Evolutionary conservation across 2,797 vertebrate genomes (phyloP).

Genomic region (Prionace glauca): DNA sequence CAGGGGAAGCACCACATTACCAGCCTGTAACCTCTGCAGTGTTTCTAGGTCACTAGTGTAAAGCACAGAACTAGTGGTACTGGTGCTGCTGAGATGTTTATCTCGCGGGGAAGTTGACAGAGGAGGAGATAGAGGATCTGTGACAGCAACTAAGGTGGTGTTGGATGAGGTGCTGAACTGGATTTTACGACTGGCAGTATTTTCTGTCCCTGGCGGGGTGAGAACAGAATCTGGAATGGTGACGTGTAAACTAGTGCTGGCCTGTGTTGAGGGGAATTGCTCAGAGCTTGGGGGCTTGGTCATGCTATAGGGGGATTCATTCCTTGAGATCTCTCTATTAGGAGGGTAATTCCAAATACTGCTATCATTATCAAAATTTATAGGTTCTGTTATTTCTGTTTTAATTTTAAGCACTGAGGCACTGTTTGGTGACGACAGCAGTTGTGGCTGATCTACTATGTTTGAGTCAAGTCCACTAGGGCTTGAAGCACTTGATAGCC

Average conservation of each 20-base stretch:
- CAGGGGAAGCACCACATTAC: conserved; percentile 88
- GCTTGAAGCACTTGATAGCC: conserved; percentile 74
- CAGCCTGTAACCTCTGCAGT: conserved; percentile 87
- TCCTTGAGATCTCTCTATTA: conserved; percentile 94
- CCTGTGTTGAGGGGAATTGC: conserved; percentile 82
- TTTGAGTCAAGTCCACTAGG: conserved; percentile 70
- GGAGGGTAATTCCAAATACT: conserved; percentile 99
- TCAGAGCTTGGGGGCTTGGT: conserved; percentile 77
- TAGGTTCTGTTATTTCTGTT: conserved; percentile 94
- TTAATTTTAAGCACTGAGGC: conserved; percentile 95
- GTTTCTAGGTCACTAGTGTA: conserved; percentile 93
- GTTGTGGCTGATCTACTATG: conserved; percentile 74
- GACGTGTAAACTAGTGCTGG: conserved; percentile 73
- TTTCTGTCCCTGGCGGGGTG: conserved; percentile 85
- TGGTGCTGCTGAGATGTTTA: conserved; percentile 81
- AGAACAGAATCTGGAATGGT: conserved; percentile 94
- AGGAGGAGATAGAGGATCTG: conserved; percentile 89
- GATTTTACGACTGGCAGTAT: conserved; percentile 73
- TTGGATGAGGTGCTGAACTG: conserved; percentile 70
- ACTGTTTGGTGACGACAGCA: conserved; percentile 75
- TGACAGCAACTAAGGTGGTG: conserved; percentile 74
- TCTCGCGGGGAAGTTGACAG: conserved; percentile 96
- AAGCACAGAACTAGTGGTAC: conserved; percentile 80
- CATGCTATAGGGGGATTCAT: conserved; percentile 96
- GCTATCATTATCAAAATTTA: conserved; percentile 99